Base-by-base conservation (phyloP, 2,113 vertebrate genomes). In the Aldabrachelys gigantea region DNA sequence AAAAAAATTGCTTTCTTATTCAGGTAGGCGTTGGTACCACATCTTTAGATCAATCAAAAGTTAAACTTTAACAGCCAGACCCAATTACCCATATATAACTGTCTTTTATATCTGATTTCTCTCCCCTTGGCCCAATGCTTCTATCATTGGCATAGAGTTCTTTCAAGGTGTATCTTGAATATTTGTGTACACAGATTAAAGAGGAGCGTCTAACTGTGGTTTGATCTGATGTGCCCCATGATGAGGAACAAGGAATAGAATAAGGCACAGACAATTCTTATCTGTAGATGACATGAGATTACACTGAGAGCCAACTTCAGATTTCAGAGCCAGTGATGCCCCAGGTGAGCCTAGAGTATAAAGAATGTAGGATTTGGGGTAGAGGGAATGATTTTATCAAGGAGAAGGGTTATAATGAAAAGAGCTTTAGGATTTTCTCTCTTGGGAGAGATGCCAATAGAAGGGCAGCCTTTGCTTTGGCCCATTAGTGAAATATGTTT, bases 201-300 rank as follows among this genome's bases (percentile, higher is more conserved):
- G 5, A 0, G 6, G 4, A 80, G 91, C 87, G 14, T 4, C 92
- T 84, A 76, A 1, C 27, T 0, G 80, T 1, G 7, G 13, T 47
- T 35, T 3, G 86, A n/a, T 13, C 85, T 88, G 92, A 6, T 41
- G 95, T 49, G 92, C 72, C 65, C 0, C 80, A 0, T 27, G 81
- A 25, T 86, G 95, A 86, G 96, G 96, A 95, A 84, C 91, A 59
- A 81, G 57, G 57, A 86, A 4, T 91, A 0, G 88, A 57, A 72
- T 82, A 49, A 50, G 54, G 8, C 82, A 2, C 90, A 53, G 0
- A 0, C 57, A 49, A 93, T 80, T 29, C 38, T 25, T 29, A 29
- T 29, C 57, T 79, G 57, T 41, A 47, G 72, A 22, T 27, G 41
- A 44, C 38, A 44, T 12, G 21, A 76, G n/a, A 72, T 72, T 72